phyloP scores from a whole-genome alignment of 2,797 vertebrate genomes.

The Mus caroli region DNA sequence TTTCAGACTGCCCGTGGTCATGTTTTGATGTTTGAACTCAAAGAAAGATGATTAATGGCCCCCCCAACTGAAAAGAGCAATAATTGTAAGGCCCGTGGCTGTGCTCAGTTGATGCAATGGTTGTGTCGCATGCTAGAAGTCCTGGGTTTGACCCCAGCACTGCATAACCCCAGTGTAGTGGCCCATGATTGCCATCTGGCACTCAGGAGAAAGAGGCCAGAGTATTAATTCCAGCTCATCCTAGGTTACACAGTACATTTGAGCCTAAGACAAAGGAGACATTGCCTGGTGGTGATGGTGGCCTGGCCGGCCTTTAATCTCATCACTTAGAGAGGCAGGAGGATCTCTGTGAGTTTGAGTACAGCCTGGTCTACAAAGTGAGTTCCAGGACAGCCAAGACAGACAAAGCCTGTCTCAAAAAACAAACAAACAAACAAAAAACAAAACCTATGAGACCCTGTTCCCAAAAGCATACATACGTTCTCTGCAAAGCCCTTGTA shows the following conservation, averaged over 20 bases:
- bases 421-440: neutral
- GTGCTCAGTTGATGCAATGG: too few species aligned
- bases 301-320: neutral
- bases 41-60: neutral
- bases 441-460: neutral
- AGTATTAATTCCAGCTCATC: neutral
- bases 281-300: neutral
- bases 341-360: neutral
- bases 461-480: neutral
- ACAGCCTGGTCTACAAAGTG: neutral
- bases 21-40: conserved; percentile 31
- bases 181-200: neutral
- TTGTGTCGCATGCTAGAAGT: neutral
- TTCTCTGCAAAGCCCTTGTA: neutral
- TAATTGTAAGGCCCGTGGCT: neutral
- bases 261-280: neutral
- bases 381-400: neutral
- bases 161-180: neutral
- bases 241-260: neutral
- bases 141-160: neutral
- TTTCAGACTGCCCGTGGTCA: neutral
- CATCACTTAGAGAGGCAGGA: neutral
- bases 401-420: neutral
- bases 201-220: neutral
- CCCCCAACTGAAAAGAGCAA: neutral